Base-by-base conservation (phyloP, 2,888 invertebrate genomes). In the Himalopsyche kuldschensis region DNA sequence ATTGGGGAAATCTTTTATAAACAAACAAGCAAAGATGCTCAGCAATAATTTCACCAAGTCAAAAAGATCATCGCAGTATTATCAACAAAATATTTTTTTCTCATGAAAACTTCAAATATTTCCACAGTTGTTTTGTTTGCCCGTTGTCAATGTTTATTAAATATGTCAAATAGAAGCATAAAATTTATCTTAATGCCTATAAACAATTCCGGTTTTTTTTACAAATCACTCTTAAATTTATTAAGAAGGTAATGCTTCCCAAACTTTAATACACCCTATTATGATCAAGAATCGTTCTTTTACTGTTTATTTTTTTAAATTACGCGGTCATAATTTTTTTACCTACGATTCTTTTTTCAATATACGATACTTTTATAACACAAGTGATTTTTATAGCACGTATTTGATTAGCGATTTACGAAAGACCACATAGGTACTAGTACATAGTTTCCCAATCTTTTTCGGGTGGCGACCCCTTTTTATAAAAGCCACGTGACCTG, bases 81-180 rank as follows among this genome's bases (percentile, higher is more conserved):
- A 55, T 55, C 55, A 55, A 55, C 55, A 55, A 55, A 55, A 55
- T 55, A 20, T 55, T 55, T 55, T 55, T 55, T 55, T 48, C n/a
- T 55, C 24, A 15, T 10, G 55, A 55, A 55, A 55, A 55, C 24
- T 55, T 55, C 20, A 55, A 55, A 55, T 55, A 55, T 20, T 10
- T 55, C 55, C 55, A 8, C 24, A 15, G 41, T 55, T 55, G 55
- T 55, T 55, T 55, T 20, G 24, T 55, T 20, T 20, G 55, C 55
- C n/a, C 20, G 55, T 6, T 55, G 55, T 20, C 63, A 32, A 78
- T 82, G 82, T 82, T 82, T 82, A 78, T 82, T 82, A 82, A 82
- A 82, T 78, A 82, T 82, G 82, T 82, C 82, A 82, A 82, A 82
- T 78, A 78, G 35, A 82, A 82, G 63, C 69, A 82, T 82, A 78